Conservation (phyloP, 1,140 invertebrate species). For the Temnothorax nylanderi region DNA sequence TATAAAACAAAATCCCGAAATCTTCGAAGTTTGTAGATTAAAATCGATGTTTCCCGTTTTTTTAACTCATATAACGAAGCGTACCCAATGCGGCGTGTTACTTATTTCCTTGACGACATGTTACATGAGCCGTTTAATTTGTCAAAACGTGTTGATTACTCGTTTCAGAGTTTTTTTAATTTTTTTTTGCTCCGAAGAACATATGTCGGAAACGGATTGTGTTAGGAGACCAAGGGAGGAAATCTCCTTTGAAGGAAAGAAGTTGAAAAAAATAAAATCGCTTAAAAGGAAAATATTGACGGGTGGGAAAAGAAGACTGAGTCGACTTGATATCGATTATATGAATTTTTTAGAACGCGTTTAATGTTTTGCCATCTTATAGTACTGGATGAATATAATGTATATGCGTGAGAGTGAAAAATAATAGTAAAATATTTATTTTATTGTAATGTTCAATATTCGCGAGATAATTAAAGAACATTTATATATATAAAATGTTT, state of each 20-base stretch:
- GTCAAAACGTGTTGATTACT: background rate
- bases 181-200: constrained; percentile 12
- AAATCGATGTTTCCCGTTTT: background rate
- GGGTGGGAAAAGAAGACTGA: background rate
- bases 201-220: background rate
- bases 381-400: background rate
- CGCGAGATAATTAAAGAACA: background rate
- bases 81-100: background rate
- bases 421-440: background rate
- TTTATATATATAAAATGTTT: constrained; percentile 5
- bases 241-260: background rate
- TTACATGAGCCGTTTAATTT: constrained; percentile 31
- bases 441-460: background rate
- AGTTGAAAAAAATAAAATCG: constrained; percentile 15
- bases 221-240: background rate
- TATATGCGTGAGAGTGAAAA: background rate
- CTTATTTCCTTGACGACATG: constrained; percentile 16
- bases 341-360: background rate
- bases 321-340: background rate
- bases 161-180: constrained; percentile 3
- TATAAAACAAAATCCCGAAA: background rate
- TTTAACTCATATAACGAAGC: background rate
- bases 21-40: background rate
- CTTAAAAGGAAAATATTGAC: background rate
- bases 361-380: background rate